These are phyloP conservation scores for Drosophila sproati DNA, from an alignment of 1,140 invertebrate species.

Conservation along the genomic window DNA sequence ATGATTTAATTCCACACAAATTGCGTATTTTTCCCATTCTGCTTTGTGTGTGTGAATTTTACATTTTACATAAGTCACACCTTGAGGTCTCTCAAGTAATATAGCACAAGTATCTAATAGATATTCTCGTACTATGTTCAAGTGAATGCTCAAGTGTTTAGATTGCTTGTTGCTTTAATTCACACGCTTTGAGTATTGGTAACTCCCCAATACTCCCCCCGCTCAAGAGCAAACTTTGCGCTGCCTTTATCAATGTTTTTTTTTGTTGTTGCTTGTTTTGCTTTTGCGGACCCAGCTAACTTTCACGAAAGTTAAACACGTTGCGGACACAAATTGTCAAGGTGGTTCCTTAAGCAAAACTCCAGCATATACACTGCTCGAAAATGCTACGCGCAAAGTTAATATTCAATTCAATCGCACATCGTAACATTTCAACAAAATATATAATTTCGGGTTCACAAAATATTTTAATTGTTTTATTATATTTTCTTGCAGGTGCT, in stretches of 20 bases:
- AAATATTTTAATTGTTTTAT: too few species aligned
- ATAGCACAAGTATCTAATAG: conserved; percentile 32
- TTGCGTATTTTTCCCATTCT: background rate
- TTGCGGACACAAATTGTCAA: conserved; percentile 28
- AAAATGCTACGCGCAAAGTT: conserved; percentile 5
- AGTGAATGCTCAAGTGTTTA: conserved; percentile 3
- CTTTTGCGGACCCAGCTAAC: conserved; percentile 19
- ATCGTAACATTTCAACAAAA: too few species aligned
- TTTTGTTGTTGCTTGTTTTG: conserved; percentile 18
- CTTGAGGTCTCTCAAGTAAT: conserved; percentile 45
- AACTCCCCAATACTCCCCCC: background rate
- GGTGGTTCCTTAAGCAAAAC: conserved; percentile 17
- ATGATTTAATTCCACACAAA: too few species aligned
- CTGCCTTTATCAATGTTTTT: conserved; percentile 14
- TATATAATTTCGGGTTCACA: too few species aligned
- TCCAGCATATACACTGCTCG: conserved; percentile 6
- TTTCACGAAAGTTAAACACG: conserved; percentile 42
- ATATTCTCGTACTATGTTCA: conserved; percentile 14
- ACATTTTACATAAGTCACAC: conserved; percentile 57
- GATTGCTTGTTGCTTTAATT: conserved; percentile 15
- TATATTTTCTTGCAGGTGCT: too few species aligned
- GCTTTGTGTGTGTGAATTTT: conserved; percentile 15
- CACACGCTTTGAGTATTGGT: background rate
- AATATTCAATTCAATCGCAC: too few species aligned
- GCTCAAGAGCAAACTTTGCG: conserved; percentile 19